Evolutionary conservation across 2,113 vertebrate species (phyloP), one percentile per base, ranked within the genome.

Genomic region (Eulemur rufifrons): DNA sequence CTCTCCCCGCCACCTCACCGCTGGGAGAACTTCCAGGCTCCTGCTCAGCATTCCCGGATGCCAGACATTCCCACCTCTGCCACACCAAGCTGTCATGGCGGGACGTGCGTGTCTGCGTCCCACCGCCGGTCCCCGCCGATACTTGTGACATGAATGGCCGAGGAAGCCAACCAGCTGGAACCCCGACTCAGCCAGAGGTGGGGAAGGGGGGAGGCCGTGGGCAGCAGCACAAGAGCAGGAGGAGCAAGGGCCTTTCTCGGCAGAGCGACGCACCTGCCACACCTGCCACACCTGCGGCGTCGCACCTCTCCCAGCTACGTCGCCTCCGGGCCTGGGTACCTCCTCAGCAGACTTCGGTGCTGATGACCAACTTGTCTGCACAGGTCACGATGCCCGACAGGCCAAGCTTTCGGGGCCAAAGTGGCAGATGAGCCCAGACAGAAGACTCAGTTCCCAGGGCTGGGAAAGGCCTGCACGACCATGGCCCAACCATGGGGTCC

Each of bases 271-370:
- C 42, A 20, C 6, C 63, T 34, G 32, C 63, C 32, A 12, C 42
- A 20, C 6, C 63, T 34, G 32, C 63, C 32, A 12, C 32, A 3
- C 23, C 47, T 0, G 25, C 25, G 0, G 0, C 0, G 0, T 8
- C 25, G 3, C 50, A 18, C 47, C 47, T 14, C 9, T 8, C 64
- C 5, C 61, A 7, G 5, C 20, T 5, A 14, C 29, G 69, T 3
- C 10, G 1, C 47, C 86, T 32, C 83, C 4, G 18, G 27, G n/a
- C 54, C 47, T 47, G 2, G 34, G 21, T 13, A 81, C n/a, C 86
- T 89, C 50, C 18, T 11, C 4, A 1, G 83, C 3, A 54, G 42
- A 52, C 71, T 10, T 39, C 39, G 3, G 69, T 7, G 8, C 87
- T 32, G 78, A 29, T 21, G 45, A 25, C 50, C 39, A 78, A 5